Evolutionary conservation across 1,140 invertebrate genomes (phyloP), one percentile per base, ranked within the genome.

Genomic region (Ylistrum balloti): DNA sequence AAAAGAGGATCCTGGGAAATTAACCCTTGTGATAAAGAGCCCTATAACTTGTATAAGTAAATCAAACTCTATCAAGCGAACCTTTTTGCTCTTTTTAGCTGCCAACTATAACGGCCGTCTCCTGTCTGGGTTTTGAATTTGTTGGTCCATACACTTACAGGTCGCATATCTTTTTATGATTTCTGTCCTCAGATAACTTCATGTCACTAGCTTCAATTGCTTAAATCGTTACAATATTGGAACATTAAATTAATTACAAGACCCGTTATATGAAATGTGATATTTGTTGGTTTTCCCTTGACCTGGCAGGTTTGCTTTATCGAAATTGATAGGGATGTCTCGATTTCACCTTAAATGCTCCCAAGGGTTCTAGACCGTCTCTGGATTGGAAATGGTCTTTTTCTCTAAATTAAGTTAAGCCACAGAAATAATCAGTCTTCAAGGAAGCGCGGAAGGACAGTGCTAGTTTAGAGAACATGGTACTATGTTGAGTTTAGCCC

Each of bases 261-360:
- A 17, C 2, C n/a, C 56, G 15, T 74, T 74, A 28, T 74, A 74
- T 74, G 56, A 74, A 74, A 74, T 74, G 56, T 74, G 56, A 74
- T 74, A 74, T 74, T 74, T 74, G 56, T 74, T 74, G 56, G 56
- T 7, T 11, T n/a, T 74, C 56, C n/a, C 22, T n/a, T 74, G 56
- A 74, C 56, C 56, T 74, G 22, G 56, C 56, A n/a, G 22, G 56
- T 74, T 74, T n/a, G n/a, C 56, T 74, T 74, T 74, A 74, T 74
- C n/a, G 56, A 74, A 74, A 74, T 74, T 74, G 56, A 74, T 74
- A 74, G 56, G 56, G 56, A 74, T 74, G 56, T 74, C 56, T 74
- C 56, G 56, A 74, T 74, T 74, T 74, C 56, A 28, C 56, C 22
- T 74, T n/a, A 74, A 74, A 74, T 74, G n/a, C 56, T 74, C 56